A percentile compares a stretch with the other conserved stretches of the same genome.
These are phyloP conservation scores for Apoda limacodes DNA, from an alignment of 2,888 invertebrate genomes.

Conservation along the genomic window DNA sequence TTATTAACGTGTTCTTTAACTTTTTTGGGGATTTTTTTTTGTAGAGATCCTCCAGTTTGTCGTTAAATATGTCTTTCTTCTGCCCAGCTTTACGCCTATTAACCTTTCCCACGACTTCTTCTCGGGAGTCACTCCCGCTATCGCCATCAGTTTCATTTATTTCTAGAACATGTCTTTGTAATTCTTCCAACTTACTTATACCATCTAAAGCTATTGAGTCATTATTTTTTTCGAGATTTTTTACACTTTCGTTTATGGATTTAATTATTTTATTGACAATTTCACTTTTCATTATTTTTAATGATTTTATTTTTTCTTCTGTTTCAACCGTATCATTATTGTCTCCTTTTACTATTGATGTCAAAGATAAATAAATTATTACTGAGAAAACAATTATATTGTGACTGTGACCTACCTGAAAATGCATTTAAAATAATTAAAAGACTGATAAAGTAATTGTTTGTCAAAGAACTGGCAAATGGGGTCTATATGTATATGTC, in stretches of 20 bases:
- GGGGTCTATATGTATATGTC: too few species aligned
- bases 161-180: conserved; percentile 28
- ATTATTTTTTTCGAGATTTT: conserved; percentile 24
- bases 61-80: too few species aligned
- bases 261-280: conserved; percentile 28
- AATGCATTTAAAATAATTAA: too few species aligned
- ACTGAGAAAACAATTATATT: too few species aligned
- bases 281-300: conserved; percentile 8
- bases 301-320: not conserved
- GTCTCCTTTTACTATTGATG: too few species aligned
- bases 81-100: conserved; percentile 8
- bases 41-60: too few species aligned
- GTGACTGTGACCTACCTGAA: too few species aligned
- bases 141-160: conserved; percentile 20
- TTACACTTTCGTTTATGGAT: conserved; percentile 34
- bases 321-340: too few species aligned
- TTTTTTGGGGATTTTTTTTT: too few species aligned
- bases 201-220: conserved; percentile 29
- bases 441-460: too few species aligned
- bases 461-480: too few species aligned
- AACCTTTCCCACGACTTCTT: conserved; percentile 6
- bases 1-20: conserved; percentile 12
- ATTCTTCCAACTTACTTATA: conserved; percentile 25
- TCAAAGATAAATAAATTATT: too few species aligned
- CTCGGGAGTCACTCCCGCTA: not conserved